Base-by-base conservation (phyloP, 2,888 invertebrate species). In the Aphrophora alni region DNA sequence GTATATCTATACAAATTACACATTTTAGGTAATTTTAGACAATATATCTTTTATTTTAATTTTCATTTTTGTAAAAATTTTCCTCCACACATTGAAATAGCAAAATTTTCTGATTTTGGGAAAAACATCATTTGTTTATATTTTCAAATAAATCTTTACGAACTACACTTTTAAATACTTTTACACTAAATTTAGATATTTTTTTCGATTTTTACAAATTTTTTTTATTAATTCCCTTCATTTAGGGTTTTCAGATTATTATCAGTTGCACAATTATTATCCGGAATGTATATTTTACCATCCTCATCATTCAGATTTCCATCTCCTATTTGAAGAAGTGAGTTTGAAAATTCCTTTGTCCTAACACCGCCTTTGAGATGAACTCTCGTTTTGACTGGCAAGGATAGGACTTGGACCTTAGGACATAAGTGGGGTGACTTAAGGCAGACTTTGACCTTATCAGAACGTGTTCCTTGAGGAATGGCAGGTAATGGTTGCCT, bases 391-490 rank as follows among this genome's bases (percentile, higher is more conserved):
- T 68, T 77, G 24, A 68, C 59, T 38, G 10, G 28, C 69, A 77
- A 28, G 10, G 70, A 68, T 5, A 33, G 28, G 28, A 68, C 38
- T 77, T 77, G n/a, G 12, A 77, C 38, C 33, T 70, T 28, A 2
- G 28, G 27, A 68, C 77, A 77, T 12, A 76, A 28, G 28, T 28
- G 8, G 8, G 68, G 59, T 76, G 27, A 27, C 75, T 51, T 76
- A 10, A 76, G 7, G 44, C 68, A 76, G 14, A 59, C 68, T 76
- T 68, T 76, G 8, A 76, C 76, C 28, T 76, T 10, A 76, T 76
- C 76, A 76, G 76, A 51, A 14, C 28, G 59, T 5, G 75, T 24
- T 25, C 44, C 75, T 21, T 68, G 26, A 68, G 76, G 76, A 27
- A 77, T 38, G 14, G 70, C 70, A 38, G 77, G 70, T 28, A 77